Conservation (phyloP, 2,888 invertebrate species). For the Xestia xanthographa region DNA sequence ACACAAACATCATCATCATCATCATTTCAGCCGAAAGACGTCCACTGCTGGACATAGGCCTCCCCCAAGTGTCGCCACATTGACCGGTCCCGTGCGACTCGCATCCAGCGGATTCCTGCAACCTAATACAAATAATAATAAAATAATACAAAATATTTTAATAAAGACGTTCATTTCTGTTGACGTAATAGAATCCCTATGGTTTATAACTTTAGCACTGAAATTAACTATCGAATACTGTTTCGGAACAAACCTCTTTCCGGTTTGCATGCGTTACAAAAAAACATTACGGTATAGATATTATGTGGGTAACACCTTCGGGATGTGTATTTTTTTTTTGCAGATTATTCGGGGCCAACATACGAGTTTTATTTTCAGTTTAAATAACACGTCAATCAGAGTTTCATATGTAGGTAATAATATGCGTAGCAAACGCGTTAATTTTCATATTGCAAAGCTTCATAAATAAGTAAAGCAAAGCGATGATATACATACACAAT, state of each 20-base stretch:
- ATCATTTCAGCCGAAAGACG: too few species aligned
- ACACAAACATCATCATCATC: too few species aligned
- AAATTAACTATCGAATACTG: too few species aligned
- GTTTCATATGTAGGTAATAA: neutral
- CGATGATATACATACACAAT: slow-evolving; percentile 1
- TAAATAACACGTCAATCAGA: slow-evolving; percentile 15
- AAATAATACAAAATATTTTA: neutral
- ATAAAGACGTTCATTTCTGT: neutral
- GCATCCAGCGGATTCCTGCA: too few species aligned
- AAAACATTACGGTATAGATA: neutral
- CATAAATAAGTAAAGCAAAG: slow-evolving; percentile 2
- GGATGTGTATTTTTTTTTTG: neutral
- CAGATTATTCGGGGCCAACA: neutral
- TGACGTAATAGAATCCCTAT: neutral
- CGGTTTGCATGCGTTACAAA: neutral
- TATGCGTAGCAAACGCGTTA: neutral
- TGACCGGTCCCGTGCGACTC: too few species aligned
- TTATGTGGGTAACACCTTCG: neutral
- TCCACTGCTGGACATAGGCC: too few species aligned
- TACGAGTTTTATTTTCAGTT: neutral
- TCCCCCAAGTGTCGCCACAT: too few species aligned
- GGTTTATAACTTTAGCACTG: too few species aligned
- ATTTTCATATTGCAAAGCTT: slow-evolving; percentile 19
- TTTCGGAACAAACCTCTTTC: neutral
- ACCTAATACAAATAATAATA: too few species aligned